These are phyloP conservation scores for Penelope pileata DNA, from an alignment of 2,113 vertebrate genomes.

Conservation along the genomic window DNA sequence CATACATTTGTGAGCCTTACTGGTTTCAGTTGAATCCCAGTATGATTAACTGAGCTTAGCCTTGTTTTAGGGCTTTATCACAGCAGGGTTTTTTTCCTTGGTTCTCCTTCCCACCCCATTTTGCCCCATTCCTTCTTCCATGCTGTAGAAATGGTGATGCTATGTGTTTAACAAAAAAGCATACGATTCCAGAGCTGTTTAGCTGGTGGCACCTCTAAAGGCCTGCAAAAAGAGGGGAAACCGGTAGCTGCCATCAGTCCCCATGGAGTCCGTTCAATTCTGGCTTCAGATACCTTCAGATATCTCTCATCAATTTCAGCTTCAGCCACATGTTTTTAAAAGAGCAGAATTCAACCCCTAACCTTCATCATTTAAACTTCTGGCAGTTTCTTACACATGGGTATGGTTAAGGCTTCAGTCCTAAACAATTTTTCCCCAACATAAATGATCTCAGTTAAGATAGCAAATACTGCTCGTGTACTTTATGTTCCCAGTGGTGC, in stretches of 20 bases:
- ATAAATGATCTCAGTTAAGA: not conserved
- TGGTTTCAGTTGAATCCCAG: not conserved
- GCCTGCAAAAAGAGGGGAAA: not conserved
- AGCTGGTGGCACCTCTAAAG: not conserved
- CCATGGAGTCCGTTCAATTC: not conserved
- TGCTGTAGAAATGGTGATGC: not conserved
- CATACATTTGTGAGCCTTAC: not conserved
- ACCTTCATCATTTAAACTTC: not conserved
- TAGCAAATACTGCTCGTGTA: rapidly evolving
- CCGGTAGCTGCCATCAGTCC: not conserved
- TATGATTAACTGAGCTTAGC: not conserved
- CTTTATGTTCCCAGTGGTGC: not conserved
- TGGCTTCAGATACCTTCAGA: not conserved
- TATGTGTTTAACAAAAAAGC: rapidly evolving
- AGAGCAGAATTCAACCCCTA: not conserved
- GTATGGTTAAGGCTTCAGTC: not conserved
- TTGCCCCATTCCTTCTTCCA: not conserved
- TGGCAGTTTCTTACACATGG: not conserved
- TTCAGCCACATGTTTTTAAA: rapidly evolving
- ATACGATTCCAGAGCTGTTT: rapidly evolving
- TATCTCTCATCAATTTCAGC: not conserved
- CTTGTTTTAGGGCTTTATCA: not conserved
- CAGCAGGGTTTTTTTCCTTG: not conserved
- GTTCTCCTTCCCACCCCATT: not conserved
- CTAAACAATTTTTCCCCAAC: not conserved